A percentile compares a stretch with the other conserved stretches of the same genome.
Evolutionary conservation across 2,888 invertebrate species (phyloP).

Genomic region (Chrysodeixis includens): DNA sequence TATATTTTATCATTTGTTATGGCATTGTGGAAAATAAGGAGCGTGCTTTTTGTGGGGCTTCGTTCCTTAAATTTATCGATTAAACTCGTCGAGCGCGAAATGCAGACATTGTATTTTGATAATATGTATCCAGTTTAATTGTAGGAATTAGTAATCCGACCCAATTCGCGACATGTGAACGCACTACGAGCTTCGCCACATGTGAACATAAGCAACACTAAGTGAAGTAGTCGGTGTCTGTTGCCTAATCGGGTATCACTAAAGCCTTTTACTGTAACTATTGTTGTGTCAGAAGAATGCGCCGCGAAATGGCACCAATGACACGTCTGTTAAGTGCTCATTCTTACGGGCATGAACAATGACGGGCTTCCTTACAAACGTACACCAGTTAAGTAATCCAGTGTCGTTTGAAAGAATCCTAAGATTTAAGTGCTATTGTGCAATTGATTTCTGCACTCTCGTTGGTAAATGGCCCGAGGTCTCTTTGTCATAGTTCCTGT

Average conservation of each 20-base stretch:
- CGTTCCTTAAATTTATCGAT: too few relatives aligned
- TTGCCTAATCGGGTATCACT: conserved; percentile 44
- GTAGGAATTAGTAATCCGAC: neutral
- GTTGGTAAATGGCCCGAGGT: conserved; percentile 34
- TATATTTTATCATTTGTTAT: neutral
- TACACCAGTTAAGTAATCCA: conserved; percentile 32
- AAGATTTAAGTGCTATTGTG: conserved; percentile 38
- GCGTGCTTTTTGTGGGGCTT: too few relatives aligned
- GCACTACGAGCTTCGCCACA: neutral
- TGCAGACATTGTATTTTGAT: too few relatives aligned
- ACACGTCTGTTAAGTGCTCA: conserved; percentile 50
- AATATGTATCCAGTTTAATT: neutral
- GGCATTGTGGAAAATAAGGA: conserved; percentile 1
- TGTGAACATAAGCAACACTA: conserved; percentile 1
- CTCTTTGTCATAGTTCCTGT: conserved; percentile 40
- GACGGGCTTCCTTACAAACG: conserved; percentile 35
- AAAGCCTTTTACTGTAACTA: conserved; percentile 51
- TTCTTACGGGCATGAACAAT: conserved; percentile 42
- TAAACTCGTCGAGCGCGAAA: too few relatives aligned
- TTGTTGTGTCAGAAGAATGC: conserved; percentile 45
- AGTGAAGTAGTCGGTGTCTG: conserved; percentile 23
- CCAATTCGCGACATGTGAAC: neutral
- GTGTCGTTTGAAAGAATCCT: conserved; percentile 33
- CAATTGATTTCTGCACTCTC: conserved; percentile 42
- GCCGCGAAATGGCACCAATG: conserved; percentile 22